Base-by-base conservation (phyloP, 2,797 vertebrate species). In the Karalla daura region DNA sequence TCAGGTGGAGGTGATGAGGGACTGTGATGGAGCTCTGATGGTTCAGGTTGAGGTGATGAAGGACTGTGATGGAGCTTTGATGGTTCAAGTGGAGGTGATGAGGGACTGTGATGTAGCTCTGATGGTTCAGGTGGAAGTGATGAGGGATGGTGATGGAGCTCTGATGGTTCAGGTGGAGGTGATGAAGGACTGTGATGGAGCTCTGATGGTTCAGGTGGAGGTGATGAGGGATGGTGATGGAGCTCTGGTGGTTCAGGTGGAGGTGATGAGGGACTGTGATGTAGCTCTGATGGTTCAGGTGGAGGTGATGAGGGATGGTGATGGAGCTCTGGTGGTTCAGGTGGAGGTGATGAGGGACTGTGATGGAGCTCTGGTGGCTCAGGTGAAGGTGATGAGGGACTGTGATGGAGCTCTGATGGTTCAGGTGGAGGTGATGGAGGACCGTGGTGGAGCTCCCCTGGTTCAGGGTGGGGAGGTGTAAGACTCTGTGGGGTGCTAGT, bases 401-500 rank as follows among this genome's bases (percentile, higher is more conserved):
- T 33, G 0, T 4, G 10, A 1, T 21, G 43, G 4, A 44, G 17
- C 0, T 51, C 56, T 39, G 23, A 14, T 2, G 47, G 7, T 7
- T 39, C 51, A 13, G 30, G 1, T 0, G 2, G 1, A 0, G 21
- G 3, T 14, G 13, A 32, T 0, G 18, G 2, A 4, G 53, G 25
- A 53, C 25, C 43, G 0, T 17, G 7, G 1, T 55, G 18, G 7
- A 25, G 14, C 8, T 47, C 47, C 12, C 17, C 11, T 3, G 40
- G 24, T 2, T 43, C 25, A 23, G n/a, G 2, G 0, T 30, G 2
- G 7, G 21, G 15, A 20, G 7, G 11, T 0, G 40, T 35, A 7
- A 75, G 59, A 77, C 66, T 78, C 15, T 75, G 33, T 32, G 73
- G 21, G 0, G 45, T 11, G 10, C 75, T 60, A 36, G 53, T 61